phyloP scores from a whole-genome alignment of 1,140 invertebrate genomes.

The Drosophila truncata region DNA sequence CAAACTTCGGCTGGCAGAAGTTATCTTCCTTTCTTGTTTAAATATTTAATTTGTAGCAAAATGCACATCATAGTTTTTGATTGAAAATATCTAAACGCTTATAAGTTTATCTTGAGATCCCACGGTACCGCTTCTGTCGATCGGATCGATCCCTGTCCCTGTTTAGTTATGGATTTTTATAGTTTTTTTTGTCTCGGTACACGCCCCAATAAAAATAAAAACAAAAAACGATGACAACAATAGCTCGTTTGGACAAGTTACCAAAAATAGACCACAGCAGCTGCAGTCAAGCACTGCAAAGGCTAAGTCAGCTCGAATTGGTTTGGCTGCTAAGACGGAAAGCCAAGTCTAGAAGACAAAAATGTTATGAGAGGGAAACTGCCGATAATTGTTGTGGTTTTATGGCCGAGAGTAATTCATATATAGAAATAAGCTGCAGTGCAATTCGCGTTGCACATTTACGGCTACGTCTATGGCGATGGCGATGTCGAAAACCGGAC shows the following conservation, averaged over 20 bases:
- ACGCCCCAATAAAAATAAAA: constrained; percentile 55
- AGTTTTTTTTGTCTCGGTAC: constrained; percentile 46
- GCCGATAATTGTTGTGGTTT: constrained; percentile 58
- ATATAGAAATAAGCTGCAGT: constrained; percentile 46
- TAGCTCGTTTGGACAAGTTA: constrained; percentile 75
- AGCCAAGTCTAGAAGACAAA: constrained; percentile 18
- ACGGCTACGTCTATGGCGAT: constrained; percentile 19
- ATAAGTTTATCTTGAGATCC: neutral
- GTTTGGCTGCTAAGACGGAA: constrained; percentile 11
- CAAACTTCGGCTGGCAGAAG: too few species aligned
- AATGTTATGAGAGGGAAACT: constrained; percentile 55
- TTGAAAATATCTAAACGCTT: neutral
- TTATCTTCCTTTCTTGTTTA: too few species aligned
- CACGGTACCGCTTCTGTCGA: constrained; percentile 18
- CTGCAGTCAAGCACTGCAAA: constrained; percentile 27
- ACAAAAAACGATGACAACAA: constrained; percentile 38
- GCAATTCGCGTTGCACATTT: constrained; percentile 66
- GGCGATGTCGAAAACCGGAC: constrained; percentile 21
- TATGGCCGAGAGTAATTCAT: constrained; percentile 51
- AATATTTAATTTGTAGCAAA: too few species aligned
- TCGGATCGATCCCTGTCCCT: constrained; percentile 23
- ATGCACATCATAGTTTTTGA: fast-evolving
- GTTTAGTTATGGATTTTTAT: constrained; percentile 67
- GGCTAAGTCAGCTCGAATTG: constrained; percentile 32
- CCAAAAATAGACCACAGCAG: constrained; percentile 75